phyloP scores from a whole-genome alignment of 1,140 invertebrate species.

The Lepidurus arcticus region DNA sequence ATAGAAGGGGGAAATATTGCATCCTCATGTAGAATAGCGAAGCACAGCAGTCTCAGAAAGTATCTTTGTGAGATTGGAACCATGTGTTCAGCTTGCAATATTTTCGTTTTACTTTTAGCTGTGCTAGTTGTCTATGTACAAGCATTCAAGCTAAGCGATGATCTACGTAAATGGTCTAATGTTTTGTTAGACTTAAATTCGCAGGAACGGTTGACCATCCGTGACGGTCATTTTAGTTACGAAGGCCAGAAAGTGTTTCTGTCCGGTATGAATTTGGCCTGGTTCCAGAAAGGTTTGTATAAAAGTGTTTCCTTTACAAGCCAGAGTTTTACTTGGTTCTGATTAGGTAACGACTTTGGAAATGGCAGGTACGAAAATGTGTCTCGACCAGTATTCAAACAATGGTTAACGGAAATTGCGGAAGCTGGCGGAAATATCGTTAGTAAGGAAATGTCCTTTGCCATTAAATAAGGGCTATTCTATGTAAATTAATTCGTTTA shows the following conservation, averaged over 20 bases:
- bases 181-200: not conserved
- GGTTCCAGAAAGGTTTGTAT: slow-evolving; percentile 39
- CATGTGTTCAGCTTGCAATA: not conserved
- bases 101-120: not conserved
- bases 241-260: slow-evolving; percentile 45
- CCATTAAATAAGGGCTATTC: not conserved
- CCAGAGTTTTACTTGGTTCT: slow-evolving; percentile 25
- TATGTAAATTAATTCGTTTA: slow-evolving; percentile 32
- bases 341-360: slow-evolving; percentile 42
- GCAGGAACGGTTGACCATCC: slow-evolving; percentile 13
- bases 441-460: not conserved
- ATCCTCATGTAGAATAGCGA: not conserved
- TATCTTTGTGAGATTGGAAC: not conserved
- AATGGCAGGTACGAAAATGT: slow-evolving; percentile 42
- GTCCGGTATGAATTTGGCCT: slow-evolving; percentile 46
- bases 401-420: slow-evolving; percentile 42
- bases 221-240: slow-evolving; percentile 38
- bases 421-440: slow-evolving; percentile 45
- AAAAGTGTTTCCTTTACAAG: not conserved
- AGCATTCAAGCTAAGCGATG: not conserved
- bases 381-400: slow-evolving; percentile 39
- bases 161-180: slow-evolving; percentile 7
- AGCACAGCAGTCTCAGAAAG: not conserved
- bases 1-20: too few relatives aligned
- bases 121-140: not conserved